Base-by-base conservation (phyloP, 2,113 vertebrate species). In the Rhadina sibilatrix region DNA sequence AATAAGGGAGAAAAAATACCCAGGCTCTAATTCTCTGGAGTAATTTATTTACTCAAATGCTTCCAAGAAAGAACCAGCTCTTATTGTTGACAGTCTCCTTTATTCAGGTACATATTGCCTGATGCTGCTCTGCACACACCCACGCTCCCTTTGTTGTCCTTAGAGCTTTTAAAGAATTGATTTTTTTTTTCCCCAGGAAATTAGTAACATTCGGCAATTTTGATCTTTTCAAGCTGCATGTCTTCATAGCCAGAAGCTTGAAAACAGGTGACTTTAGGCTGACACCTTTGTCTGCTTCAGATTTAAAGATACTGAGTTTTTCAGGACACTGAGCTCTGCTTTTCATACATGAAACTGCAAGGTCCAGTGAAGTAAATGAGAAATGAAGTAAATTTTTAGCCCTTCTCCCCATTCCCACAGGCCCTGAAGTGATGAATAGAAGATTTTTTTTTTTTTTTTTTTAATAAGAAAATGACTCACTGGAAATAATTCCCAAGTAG, bases 401-500 rank as follows among this genome's bases (percentile, higher is more conserved):
- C 33, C 21, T 92, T 54, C n/a, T 89, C 33, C 53, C 52, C 23
- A 7, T 89, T 87, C 85, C 59, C 79, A 21, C n/a, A 54, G 64
- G 56, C 50, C 61, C 38, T 1, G 1, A 65, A 83, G 49, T 53
- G 57, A 52, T 90, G 93, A 96, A 96, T 72, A 89, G 90, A 38
- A 70, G 64, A 76, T 53, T 92, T 78, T 70, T 47, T 72, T 15
- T 24, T 13, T 15, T 68, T 68, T 13, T 15, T 68, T 68, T 83
- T 59, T 2, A 15, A 91, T 86, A 59, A 76, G 85, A 94, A 93
- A 97, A 83, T 95, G 96, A 95, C 80, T 97, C 95, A 96, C 23
- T 95, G 87, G 90, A 93, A 97, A 89, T 92, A 90, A 92, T 94
- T 94, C 69, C 78, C 5, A 1, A 94, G 90, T 89, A 57, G 85